Percentiles rank a stretch among this genome's conserved stretches.
Evolutionary conservation across 2,888 invertebrate genomes (phyloP).

Genomic region (Caenorhabditis sp.): DNA sequence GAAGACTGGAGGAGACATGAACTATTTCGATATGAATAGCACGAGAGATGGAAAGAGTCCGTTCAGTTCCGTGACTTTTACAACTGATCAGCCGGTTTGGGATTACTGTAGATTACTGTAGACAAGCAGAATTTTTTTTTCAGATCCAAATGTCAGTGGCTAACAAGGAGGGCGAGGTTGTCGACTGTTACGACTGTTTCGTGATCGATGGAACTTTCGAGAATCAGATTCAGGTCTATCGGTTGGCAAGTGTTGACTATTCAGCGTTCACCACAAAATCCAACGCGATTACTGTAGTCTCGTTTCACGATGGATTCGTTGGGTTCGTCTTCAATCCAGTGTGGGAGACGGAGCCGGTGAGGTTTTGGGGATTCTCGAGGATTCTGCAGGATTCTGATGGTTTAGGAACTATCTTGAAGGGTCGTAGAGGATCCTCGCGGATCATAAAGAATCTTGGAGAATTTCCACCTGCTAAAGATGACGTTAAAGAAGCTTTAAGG

Average conservation of each 20-base stretch:
- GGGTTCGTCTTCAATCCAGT: neutral
- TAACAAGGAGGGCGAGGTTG: neutral
- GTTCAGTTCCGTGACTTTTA: neutral
- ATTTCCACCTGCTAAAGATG: too few species aligned
- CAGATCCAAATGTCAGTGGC: neutral
- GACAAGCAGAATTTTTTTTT: neutral
- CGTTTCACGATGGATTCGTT: neutral
- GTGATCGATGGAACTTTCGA: conserved; percentile 11
- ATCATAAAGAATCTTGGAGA: too few species aligned
- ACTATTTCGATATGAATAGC: neutral
- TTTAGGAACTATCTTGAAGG: too few species aligned
- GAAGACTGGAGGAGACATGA: conserved; percentile 1
- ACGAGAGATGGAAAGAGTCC: neutral
- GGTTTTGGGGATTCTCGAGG: too few species aligned
- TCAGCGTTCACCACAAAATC: neutral
- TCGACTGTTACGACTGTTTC: neutral
- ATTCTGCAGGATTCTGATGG: too few species aligned
- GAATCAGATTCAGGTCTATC: neutral
- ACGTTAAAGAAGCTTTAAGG: too few species aligned
- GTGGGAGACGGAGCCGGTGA: neutral
- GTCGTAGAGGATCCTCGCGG: too few species aligned
- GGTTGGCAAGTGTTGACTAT: neutral
- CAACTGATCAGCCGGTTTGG: neutral
- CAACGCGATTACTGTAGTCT: neutral
- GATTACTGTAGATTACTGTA: too few species aligned